phyloP scores from a whole-genome alignment of 2,888 invertebrate species.

The Tortricodes alternella region DNA sequence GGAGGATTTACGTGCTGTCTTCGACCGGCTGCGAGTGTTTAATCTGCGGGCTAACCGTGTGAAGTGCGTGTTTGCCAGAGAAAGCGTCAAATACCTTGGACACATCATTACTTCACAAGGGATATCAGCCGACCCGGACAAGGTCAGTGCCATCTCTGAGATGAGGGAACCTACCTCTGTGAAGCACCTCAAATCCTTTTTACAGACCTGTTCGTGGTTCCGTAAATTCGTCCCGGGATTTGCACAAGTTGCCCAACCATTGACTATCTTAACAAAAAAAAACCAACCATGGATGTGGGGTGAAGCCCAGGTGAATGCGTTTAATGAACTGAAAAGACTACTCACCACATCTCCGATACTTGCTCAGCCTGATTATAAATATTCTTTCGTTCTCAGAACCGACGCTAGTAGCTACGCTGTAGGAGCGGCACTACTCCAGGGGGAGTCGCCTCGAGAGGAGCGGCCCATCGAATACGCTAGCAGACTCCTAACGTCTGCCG shows the following conservation, averaged over 20 bases:
- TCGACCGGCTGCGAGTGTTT: constrained; percentile 51
- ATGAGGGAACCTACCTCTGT: no score
- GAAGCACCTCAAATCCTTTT: constrained; percentile 36
- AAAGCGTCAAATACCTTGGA: not conserved
- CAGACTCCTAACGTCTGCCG: no score
- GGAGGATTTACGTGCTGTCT: not conserved
- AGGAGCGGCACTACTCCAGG: constrained; percentile 42
- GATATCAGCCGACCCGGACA: not conserved
- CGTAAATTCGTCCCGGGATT: constrained; percentile 26
- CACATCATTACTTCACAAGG: not conserved
- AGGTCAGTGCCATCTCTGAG: not conserved
- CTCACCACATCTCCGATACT: constrained; percentile 39
- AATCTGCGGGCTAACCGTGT: constrained; percentile 48
- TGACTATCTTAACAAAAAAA: constrained; percentile 43
- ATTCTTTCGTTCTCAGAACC: not conserved
- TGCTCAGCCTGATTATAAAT: constrained; percentile 36
- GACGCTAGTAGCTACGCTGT: constrained; percentile 33
- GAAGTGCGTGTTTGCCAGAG: constrained; percentile 7
- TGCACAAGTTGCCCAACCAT: constrained; percentile 40
- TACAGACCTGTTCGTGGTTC: constrained; percentile 40
- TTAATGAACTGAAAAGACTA: constrained; percentile 31
- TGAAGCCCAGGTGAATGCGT: constrained; percentile 34
- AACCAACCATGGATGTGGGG: constrained; percentile 41
- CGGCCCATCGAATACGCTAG: constrained; percentile 38
- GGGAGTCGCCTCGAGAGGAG: constrained; percentile 35